A percentile compares a stretch with the other conserved stretches of the same genome.
These are phyloP conservation scores for Craniophora ligustri DNA, from an alignment of 2,888 invertebrate genomes.

Conservation along the genomic window DNA sequence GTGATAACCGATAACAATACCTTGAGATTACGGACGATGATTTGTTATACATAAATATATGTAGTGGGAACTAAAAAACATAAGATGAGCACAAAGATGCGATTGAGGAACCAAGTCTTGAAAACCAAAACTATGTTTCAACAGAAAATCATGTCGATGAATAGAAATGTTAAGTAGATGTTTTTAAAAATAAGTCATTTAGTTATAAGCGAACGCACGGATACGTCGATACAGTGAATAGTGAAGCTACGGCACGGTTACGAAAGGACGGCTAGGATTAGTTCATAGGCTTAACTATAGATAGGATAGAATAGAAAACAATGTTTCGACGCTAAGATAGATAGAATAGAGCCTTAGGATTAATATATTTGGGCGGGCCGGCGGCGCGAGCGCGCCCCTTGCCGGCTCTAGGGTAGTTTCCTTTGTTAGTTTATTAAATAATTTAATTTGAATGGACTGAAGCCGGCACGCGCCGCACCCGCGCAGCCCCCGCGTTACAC, in stretches of 20 bases:
- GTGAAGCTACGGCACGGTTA: conserved; percentile 75
- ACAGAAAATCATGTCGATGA: conserved; percentile 81
- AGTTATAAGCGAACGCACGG: conserved; percentile 81
- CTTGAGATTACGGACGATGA: conserved; percentile 69
- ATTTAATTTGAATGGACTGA: conserved; percentile 88
- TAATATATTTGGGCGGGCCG: conserved; percentile 74
- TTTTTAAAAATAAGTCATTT: conserved; percentile 84
- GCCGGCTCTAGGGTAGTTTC: conserved; percentile 84
- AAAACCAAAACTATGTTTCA: conserved; percentile 81
- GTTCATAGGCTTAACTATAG: conserved; percentile 83
- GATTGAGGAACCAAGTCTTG: conserved; percentile 77
- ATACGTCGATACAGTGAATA: conserved; percentile 76
- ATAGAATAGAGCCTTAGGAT: conserved; percentile 83
- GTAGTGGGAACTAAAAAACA: conserved; percentile 61
- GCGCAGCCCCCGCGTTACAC: conserved; percentile 67
- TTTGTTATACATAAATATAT: conserved; percentile 42
- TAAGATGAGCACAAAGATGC: conserved; percentile 76
- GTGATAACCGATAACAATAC: conserved; percentile 64
- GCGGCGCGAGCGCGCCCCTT: conserved; percentile 67
- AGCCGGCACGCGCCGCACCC: conserved; percentile 71
- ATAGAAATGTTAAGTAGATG: conserved; percentile 85
- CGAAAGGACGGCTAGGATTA: conserved; percentile 80
- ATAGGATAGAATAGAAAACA: conserved; percentile 86
- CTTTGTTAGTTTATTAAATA: conserved; percentile 88
- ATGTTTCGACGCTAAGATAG: conserved; percentile 87